Conservation (phyloP, 2,888 invertebrate species). For the Buathra laborator region DNA sequence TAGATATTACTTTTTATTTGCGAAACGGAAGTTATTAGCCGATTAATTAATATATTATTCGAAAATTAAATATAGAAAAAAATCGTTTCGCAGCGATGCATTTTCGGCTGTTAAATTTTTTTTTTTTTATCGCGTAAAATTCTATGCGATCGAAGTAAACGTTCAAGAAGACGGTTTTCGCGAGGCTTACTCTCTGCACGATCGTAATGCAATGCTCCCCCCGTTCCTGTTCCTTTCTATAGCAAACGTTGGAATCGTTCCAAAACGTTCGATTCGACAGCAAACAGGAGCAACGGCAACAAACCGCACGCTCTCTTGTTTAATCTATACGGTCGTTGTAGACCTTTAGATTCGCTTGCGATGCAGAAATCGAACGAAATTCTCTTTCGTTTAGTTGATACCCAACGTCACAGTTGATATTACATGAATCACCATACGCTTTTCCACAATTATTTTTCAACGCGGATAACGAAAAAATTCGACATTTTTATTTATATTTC, state of each 20-base stretch:
- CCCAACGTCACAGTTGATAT: neutral
- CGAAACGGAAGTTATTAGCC: neutral
- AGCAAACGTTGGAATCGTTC: constrained; percentile 26
- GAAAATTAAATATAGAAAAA: neutral
- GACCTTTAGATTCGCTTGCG: constrained; percentile 38
- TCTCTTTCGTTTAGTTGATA: constrained; percentile 12
- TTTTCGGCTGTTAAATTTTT: neutral
- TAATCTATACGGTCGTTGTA: neutral
- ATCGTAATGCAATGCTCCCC: constrained; percentile 26
- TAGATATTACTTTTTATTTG: neutral
- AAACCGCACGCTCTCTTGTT: constrained; percentile 11
- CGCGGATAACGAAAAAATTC: neutral
- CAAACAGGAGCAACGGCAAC: constrained; percentile 29
- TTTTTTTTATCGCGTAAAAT: neutral
- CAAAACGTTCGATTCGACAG: constrained; percentile 30
- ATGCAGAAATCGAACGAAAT: constrained; percentile 34
- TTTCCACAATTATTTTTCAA: constrained; percentile 24
- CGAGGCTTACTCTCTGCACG: constrained; percentile 1
- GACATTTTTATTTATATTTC: neutral
- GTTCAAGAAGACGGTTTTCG: neutral
- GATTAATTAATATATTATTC: neutral
- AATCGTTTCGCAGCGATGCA: neutral
- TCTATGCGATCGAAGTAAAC: neutral
- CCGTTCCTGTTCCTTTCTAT: constrained; percentile 28
- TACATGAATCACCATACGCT: constrained; percentile 20